Base-by-base conservation (phyloP, 2,888 invertebrate species). In the Odontothrips loti region DNA sequence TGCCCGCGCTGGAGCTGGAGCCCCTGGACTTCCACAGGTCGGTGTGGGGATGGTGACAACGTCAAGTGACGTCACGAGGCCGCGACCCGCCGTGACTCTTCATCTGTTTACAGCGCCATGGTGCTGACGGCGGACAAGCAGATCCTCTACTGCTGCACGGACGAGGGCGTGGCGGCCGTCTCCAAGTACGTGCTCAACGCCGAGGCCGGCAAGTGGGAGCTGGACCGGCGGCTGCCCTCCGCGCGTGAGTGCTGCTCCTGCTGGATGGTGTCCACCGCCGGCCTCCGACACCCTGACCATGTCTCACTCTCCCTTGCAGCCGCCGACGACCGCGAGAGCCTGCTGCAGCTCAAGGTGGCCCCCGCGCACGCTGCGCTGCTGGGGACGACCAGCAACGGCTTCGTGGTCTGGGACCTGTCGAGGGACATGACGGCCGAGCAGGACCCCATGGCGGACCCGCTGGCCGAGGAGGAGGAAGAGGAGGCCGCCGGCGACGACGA, bases 381-480 rank as follows among this genome's bases (percentile, higher is more conserved):
- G 80, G 97, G 95, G 87, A 95, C 95, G 0, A 93, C 95, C 1
- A 94, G 94, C 10, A 95, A 95, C 85, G 95, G 95, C 82, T 95
- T 95, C 84, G 91, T 94, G 0, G 91, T 95, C 10, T 96, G 95
- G 95, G 92, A 94, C 85, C 91, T 95, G 79, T 90, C 91, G 29
- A 89, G 89, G 81, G 87, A 88, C 0, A 89, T 89, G 47, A 86
- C 87, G 51, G 87, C 86, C 80, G 86, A 87, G 82, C 1, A 82
- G 47, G 15, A 82, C 83, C 11, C 79, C 80, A 17, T 75, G 68
- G 68, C 68, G 27, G 68, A 75, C 68, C 68, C 68, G 27, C 68
- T 75, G 23, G 68, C 68, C 27, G 68, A 23, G 23, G 68, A 75
- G 23, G 68, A 75, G 68, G 68, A 75, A 12, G 68, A 27, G 68